These are phyloP conservation scores for Leuciscus idus DNA, from an alignment of 2,113 vertebrate genomes.

Conservation along the genomic window DNA sequence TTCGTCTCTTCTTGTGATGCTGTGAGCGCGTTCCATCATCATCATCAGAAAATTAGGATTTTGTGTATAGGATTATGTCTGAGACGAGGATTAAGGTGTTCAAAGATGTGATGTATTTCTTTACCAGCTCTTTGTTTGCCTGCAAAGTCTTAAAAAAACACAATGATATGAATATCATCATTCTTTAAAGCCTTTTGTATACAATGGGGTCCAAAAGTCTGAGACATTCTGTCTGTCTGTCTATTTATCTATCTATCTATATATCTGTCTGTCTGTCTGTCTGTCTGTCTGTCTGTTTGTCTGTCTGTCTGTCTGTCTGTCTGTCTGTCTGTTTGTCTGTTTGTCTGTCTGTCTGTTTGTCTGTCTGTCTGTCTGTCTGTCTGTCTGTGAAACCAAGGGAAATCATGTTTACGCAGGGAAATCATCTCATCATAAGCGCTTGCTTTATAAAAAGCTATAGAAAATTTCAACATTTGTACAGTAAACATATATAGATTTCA, in stretches of 20 bases:
- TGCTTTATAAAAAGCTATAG: too few relatives aligned
- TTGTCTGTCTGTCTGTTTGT: fast-evolving
- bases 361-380: too few relatives aligned
- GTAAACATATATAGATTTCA: too few relatives aligned
- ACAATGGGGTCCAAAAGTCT: not conserved
- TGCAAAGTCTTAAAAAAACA: slow-evolving; percentile 12
- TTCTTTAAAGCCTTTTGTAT: not conserved
- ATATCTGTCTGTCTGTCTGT: too few relatives aligned
- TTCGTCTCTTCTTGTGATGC: slow-evolving; percentile 1
- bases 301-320: too few relatives aligned
- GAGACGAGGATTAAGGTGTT: not conserved
- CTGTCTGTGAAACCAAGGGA: too few relatives aligned
- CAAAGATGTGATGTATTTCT: not conserved
- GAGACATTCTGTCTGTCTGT: not conserved
- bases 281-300: too few relatives aligned
- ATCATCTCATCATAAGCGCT: too few relatives aligned
- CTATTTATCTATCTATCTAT: too few relatives aligned
- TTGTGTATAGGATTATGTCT: not conserved
- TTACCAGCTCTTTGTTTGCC: slow-evolving; percentile 9
- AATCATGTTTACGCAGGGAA: too few relatives aligned
- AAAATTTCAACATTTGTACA: too few relatives aligned
- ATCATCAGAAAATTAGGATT: not conserved
- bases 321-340: too few relatives aligned
- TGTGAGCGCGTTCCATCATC: not conserved
- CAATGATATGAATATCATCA: not conserved